Conservation (phyloP, 2,113 vertebrate species). For the Poeciliopsis occidentalis region DNA sequence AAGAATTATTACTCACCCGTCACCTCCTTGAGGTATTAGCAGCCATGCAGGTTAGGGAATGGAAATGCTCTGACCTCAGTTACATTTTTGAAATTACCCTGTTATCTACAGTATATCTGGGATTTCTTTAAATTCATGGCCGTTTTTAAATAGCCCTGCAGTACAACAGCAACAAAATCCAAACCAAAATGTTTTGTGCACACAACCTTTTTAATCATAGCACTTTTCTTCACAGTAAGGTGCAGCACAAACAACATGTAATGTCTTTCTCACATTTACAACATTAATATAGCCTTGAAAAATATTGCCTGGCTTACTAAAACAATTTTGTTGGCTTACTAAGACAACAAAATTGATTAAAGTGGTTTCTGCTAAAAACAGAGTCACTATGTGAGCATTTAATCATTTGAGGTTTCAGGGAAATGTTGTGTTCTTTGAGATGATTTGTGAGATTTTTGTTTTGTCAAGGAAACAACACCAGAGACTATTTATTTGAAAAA, state of each 20-base stretch:
- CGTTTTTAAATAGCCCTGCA: not conserved
- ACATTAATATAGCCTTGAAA: not conserved
- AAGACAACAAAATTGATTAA: too few relatives aligned
- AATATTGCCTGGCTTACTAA: not conserved
- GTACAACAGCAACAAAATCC: not conserved
- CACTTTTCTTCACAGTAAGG: not conserved
- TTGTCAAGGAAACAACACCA: too few relatives aligned
- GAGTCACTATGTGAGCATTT: too few relatives aligned
- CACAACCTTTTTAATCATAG: not conserved
- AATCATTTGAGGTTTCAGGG: too few relatives aligned
- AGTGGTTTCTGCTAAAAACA: too few relatives aligned
- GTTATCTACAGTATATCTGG: not conserved
- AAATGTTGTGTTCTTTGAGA: too few relatives aligned
- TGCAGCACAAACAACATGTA: not conserved
- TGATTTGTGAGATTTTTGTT: too few relatives aligned
- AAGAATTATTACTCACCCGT: not conserved
- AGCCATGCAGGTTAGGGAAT: not conserved
- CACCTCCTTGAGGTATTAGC: not conserved
- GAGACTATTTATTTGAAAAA: too few relatives aligned
- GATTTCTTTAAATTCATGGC: not conserved
- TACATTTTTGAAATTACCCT: not conserved
- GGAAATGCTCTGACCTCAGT: not conserved
- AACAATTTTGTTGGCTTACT: too few relatives aligned
- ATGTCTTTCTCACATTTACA: not conserved
- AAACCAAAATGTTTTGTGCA: not conserved